phyloP scores from a whole-genome alignment of 2,888 invertebrate genomes.

The Drosophila hamatofila region DNA sequence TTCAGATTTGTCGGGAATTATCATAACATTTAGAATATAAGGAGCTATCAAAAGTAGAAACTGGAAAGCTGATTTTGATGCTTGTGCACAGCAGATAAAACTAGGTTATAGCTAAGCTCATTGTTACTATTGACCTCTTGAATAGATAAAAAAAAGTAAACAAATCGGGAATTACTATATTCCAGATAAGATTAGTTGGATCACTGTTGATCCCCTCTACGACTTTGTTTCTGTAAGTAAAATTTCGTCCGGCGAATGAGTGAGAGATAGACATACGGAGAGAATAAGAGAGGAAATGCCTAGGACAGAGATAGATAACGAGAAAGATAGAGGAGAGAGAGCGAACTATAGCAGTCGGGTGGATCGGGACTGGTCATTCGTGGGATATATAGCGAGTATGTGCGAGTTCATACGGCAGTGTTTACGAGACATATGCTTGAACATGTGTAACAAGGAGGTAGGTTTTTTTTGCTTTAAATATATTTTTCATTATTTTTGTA shows the following conservation, averaged over 20 bases:
- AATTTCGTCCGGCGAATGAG: slow-evolving; percentile 66
- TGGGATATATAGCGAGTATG: slow-evolving; percentile 50
- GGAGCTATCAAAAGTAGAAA: neutral
- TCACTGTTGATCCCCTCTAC: neutral
- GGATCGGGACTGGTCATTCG: slow-evolving; percentile 12
- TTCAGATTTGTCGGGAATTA: neutral
- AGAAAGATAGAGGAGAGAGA: slow-evolving; percentile 1
- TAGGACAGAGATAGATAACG: slow-evolving; percentile 17
- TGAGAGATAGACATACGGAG: neutral
- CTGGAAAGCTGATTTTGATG: neutral
- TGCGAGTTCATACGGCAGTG: slow-evolving; percentile 74
- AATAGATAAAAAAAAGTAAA: neutral
- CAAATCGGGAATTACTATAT: neutral
- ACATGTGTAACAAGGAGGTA: slow-evolving; percentile 70
- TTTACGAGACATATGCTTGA: slow-evolving; percentile 52
- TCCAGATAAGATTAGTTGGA: neutral
- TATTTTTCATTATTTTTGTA: slow-evolving; percentile 44
- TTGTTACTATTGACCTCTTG: neutral
- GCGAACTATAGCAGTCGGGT: slow-evolving; percentile 9
- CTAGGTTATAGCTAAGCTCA: neutral
- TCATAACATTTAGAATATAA: neutral
- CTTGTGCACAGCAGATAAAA: neutral
- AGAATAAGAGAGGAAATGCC: neutral
- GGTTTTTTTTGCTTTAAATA: slow-evolving; percentile 49
- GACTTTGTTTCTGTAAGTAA: slow-evolving; percentile 57